These are phyloP conservation scores for Heloderma charlesbogerti DNA, from an alignment of 2,113 vertebrate genomes.

Conservation along the genomic window DNA sequence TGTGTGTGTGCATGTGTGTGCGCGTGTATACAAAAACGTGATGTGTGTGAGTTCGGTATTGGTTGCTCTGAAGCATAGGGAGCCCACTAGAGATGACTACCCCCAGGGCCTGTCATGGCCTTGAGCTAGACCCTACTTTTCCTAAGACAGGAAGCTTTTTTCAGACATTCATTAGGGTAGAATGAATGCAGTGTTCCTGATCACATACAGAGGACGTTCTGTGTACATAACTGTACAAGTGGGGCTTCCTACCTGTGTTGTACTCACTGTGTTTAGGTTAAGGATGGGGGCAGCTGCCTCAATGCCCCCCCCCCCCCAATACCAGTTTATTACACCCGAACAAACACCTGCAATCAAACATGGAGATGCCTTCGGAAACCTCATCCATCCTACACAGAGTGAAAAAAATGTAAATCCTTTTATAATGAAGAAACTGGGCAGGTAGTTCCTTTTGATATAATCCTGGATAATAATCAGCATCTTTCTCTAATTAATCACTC, in stretches of 20 bases:
- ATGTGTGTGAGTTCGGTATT: too few relatives aligned
- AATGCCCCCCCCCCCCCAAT: neutral
- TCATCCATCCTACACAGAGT: neutral
- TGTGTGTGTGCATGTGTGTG: too few relatives aligned
- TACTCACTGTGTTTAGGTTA: neutral
- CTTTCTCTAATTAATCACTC: constrained; percentile 61
- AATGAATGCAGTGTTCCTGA: neutral
- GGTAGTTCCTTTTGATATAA: constrained; percentile 72
- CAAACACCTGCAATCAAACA: neutral
- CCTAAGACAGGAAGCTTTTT: too few relatives aligned
- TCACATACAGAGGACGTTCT: neutral
- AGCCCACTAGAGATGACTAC: too few relatives aligned
- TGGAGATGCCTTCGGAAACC: neutral
- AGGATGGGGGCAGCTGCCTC: neutral
- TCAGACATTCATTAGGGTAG: neutral
- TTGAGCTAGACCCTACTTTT: too few relatives aligned
- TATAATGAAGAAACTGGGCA: constrained; percentile 66
- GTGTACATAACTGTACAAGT: neutral
- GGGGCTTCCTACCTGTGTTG: neutral
- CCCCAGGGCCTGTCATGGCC: too few relatives aligned
- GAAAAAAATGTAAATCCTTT: constrained; percentile 70
- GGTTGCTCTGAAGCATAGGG: too few relatives aligned
- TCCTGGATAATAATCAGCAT: constrained; percentile 72
- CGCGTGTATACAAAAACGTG: too few relatives aligned
- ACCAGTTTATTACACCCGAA: neutral